Base-by-base conservation (phyloP, 2,113 vertebrate species). In the Octodon degus region DNA sequence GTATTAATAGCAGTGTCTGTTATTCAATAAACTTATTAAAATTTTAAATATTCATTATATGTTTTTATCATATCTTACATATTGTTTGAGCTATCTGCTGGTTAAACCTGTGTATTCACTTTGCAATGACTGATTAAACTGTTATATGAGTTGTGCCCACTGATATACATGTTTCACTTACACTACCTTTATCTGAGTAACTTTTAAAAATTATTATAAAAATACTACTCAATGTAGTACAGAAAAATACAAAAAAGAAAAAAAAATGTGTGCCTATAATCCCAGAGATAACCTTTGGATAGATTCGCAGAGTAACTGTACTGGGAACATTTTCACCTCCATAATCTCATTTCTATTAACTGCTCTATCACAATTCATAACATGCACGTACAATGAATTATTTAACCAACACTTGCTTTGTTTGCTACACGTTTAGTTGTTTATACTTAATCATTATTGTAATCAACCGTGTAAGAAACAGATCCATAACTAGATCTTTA, bases 361-460 rank as follows among this genome's bases (percentile, higher is more conserved):
- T 55, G 55, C 11, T 34, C 0, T 50, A 50, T 79, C 27, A 84
- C 32, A 91, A 47, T 27, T 60, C 14, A n/a, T 22, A 67, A 60
- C 16, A 50, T 13, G 10, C 2, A 86, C 1, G 2, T 30, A 68
- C 32, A 86, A 37, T n/a, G 70, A 76, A 32, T 76, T 92, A 85
- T 88, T 94, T 86, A 96, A 79, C 30, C n/a, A 89, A 63, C 22
- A n/a, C n/a, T 83, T 74, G 53, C 25, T 91, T 83, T 68, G 25
- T 91, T 83, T 68, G 25, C 24, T 63, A 92, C 47, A 74, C 55
- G 70, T 82, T 82, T 82, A 55, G 55, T 13, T 95, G 50, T 68
- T 94, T 83, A 30, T 20, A 82, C 62, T 89, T 63, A 72, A 63
- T 47, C 65, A 86, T 83, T 53, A 95, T 86, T 91, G 93, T 72